These are phyloP conservation scores for Reinhardtius hippoglossoides DNA, from an alignment of 2,113 vertebrate species.

Conservation along the genomic window DNA sequence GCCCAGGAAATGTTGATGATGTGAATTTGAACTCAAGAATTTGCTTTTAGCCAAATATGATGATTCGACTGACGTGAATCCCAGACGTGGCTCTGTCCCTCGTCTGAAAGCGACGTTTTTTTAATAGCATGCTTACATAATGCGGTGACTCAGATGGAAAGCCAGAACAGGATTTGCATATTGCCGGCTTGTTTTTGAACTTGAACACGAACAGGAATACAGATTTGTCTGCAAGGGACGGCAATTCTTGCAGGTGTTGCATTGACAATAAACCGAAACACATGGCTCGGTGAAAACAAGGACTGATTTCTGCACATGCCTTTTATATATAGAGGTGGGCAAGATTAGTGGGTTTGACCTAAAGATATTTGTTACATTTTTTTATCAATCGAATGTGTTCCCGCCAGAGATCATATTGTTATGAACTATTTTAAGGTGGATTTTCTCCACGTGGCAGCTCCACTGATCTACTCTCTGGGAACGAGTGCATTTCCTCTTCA, in stretches of 20 bases:
- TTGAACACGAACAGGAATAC: slow-evolving; percentile 22
- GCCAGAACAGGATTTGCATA: slow-evolving; percentile 23
- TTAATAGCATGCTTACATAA: slow-evolving; percentile 45
- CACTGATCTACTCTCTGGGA: neutral
- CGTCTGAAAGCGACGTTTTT: slow-evolving; percentile 24
- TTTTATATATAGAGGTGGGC: neutral
- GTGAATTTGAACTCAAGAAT: neutral
- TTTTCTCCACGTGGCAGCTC: neutral
- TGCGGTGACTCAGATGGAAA: slow-evolving; percentile 22
- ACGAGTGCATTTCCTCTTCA: slow-evolving; percentile 17
- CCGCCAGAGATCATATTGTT: neutral
- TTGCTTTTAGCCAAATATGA: slow-evolving; percentile 9
- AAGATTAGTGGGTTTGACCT: neutral
- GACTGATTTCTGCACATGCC: neutral
- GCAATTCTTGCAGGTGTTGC: slow-evolving; percentile 18
- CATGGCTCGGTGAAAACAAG: neutral
- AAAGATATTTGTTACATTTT: neutral
- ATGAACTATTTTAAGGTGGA: neutral
- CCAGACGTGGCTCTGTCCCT: slow-evolving; percentile 9
- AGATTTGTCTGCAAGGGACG: slow-evolving; percentile 8
- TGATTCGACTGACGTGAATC: slow-evolving; percentile 13
- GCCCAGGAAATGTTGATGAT: neutral
- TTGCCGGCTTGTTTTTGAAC: slow-evolving; percentile 6
- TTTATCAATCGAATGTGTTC: neutral
- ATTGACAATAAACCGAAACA: neutral